Evolutionary conservation across 2,888 invertebrate species (phyloP).

Genomic region (Osmoderma eremita): DNA sequence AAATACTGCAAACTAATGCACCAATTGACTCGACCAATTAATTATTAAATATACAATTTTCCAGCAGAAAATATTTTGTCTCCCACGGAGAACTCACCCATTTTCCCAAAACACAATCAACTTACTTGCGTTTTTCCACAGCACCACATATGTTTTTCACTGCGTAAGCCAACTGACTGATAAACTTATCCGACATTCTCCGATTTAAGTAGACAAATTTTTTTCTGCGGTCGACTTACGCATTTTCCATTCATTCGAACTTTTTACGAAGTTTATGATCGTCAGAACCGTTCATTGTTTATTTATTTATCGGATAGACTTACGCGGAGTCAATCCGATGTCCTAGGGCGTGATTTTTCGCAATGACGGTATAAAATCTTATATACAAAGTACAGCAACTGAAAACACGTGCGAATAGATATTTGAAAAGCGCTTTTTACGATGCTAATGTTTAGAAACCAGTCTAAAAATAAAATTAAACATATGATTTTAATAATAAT

Average conservation of each 20-base stretch:
- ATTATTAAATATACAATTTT: too few relatives aligned
- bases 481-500: too few relatives aligned
- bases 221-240: conserved; percentile 13
- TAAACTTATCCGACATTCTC: conserved; percentile 3
- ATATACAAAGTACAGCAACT: too few relatives aligned
- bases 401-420: too few relatives aligned
- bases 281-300: background rate
- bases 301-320: conserved; percentile 5
- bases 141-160: conserved; percentile 18
- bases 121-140: background rate
- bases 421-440: too few relatives aligned
- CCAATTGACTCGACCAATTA: too few relatives aligned
- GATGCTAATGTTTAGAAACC: too few relatives aligned
- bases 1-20: too few relatives aligned
- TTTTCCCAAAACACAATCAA: conserved; percentile 9
- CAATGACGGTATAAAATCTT: too few relatives aligned
- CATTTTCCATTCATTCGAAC: conserved; percentile 18
- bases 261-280: background rate
- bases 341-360: too few relatives aligned
- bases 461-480: too few relatives aligned
- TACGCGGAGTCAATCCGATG: conserved; percentile 4
- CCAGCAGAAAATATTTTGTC: background rate
- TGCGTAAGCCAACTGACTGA: conserved; percentile 14
- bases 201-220: conserved; percentile 18
- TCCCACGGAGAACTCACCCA: conserved; percentile 6